Evolutionary conservation across 2,113 vertebrate genomes (phyloP).

Genomic region (Tonatia bakeri): DNA sequence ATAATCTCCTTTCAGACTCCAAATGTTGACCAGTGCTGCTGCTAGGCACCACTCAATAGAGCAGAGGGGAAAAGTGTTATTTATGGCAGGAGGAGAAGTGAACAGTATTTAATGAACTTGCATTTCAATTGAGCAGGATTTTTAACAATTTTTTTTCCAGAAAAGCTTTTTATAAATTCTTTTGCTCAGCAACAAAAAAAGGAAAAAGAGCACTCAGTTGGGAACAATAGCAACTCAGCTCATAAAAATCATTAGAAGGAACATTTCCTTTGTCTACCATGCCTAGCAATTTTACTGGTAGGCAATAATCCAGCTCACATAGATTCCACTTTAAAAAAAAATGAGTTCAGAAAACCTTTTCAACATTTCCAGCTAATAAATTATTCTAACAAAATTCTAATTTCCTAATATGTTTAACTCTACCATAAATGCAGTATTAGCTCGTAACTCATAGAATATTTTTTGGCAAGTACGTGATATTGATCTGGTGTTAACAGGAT

Average conservation of each 20-base stretch:
- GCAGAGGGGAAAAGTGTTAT: background rate
- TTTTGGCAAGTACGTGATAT: background rate
- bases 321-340: slow-evolving; percentile 49
- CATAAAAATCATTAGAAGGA: slow-evolving; percentile 66
- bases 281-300: slow-evolving; percentile 56
- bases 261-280: slow-evolving; percentile 54
- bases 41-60: background rate
- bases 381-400: slow-evolving; percentile 12
- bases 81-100: slow-evolving; percentile 19
- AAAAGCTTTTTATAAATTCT: slow-evolving; percentile 54
- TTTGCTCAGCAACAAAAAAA: slow-evolving; percentile 56
- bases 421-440: background rate
- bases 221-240: slow-evolving; percentile 65
- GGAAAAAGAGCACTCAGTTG: slow-evolving; percentile 32
- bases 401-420: slow-evolving; percentile 15
- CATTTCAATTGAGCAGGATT: slow-evolving; percentile 52
- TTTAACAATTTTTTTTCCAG: slow-evolving; percentile 35
- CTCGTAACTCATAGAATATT: background rate
- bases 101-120: slow-evolving; percentile 63
- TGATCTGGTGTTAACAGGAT: background rate
- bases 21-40: background rate
- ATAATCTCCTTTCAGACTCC: background rate
- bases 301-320: slow-evolving; percentile 56
- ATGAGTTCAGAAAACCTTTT: slow-evolving; percentile 20
- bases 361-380: slow-evolving; percentile 32